Percentiles rank a stretch among this genome's conserved stretches.
Evolutionary conservation across 2,797 vertebrate species (phyloP).

Genomic region (Sternarchorhynchus goeldii): DNA sequence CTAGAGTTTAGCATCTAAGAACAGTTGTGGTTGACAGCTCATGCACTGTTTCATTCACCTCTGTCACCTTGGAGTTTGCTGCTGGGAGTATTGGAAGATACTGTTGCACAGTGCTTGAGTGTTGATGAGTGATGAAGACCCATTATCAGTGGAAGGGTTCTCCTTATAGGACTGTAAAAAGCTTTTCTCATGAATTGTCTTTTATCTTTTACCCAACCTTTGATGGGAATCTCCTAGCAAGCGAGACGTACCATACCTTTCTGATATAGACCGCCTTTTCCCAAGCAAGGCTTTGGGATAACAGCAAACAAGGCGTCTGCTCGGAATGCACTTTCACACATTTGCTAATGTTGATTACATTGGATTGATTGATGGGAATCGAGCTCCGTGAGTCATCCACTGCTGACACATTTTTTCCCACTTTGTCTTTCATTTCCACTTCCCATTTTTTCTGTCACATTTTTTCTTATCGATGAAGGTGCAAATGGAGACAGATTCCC

Average conservation of each 20-base stretch:
- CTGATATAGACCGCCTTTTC: slow-evolving; percentile 44
- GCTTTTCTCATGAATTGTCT: slow-evolving; percentile 49
- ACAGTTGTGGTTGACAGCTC: not conserved
- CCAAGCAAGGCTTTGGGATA: slow-evolving; percentile 37
- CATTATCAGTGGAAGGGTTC: slow-evolving; percentile 54
- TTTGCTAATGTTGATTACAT: slow-evolving; percentile 60
- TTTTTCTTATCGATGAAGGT: slow-evolving; percentile 33
- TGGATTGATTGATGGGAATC: slow-evolving; percentile 69
- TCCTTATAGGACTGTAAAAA: slow-evolving; percentile 39
- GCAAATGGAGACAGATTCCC: slow-evolving; percentile 25
- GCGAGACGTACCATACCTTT: slow-evolving; percentile 50
- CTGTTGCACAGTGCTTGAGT: slow-evolving; percentile 22
- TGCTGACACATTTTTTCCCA: slow-evolving; percentile 60
- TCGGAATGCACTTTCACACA: slow-evolving; percentile 53
- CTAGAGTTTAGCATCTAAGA: not conserved
- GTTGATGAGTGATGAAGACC: slow-evolving; percentile 46
- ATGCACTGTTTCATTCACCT: slow-evolving; percentile 25
- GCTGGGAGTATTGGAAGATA: slow-evolving; percentile 28
- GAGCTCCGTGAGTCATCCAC: slow-evolving; percentile 66
- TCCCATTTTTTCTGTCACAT: slow-evolving; percentile 55
- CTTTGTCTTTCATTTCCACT: slow-evolving; percentile 40
- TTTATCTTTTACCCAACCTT: slow-evolving; percentile 54
- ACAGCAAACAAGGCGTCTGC: slow-evolving; percentile 60
- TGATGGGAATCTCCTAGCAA: slow-evolving; percentile 59
- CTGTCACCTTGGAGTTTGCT: slow-evolving; percentile 6